Percentiles rank a stretch among this genome's conserved stretches.
phyloP scores from a whole-genome alignment of 2,888 invertebrate genomes.

The Malthinus flaveolus region DNA sequence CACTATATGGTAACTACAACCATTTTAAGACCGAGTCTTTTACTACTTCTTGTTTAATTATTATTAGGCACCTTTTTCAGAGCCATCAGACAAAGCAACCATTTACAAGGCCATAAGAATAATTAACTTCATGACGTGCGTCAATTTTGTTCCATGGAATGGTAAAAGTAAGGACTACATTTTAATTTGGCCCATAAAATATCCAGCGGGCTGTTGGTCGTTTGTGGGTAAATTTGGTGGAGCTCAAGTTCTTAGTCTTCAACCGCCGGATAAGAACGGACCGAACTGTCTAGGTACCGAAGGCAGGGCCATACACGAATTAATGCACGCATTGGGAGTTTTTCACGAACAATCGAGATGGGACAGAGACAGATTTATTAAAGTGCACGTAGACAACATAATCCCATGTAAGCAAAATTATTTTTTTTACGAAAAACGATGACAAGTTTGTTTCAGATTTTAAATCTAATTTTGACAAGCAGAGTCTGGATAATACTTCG shows the following conservation, averaged over 20 bases:
- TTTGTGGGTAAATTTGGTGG: slow-evolving; percentile 76
- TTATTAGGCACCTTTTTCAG: slow-evolving; percentile 45
- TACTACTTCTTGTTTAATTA: background rate
- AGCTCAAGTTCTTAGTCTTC: slow-evolving; percentile 71
- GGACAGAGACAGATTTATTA: slow-evolving; percentile 72
- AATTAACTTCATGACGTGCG: slow-evolving; percentile 67
- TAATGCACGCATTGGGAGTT: slow-evolving; percentile 80
- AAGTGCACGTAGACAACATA: slow-evolving; percentile 70
- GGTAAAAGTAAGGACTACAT: slow-evolving; percentile 66
- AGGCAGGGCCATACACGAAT: slow-evolving; percentile 78
- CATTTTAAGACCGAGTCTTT: too few species aligned
- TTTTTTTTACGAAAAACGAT: background rate
- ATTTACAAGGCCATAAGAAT: slow-evolving; percentile 64
- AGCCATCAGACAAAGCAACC: slow-evolving; percentile 60
- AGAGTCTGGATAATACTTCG: slow-evolving; percentile 65
- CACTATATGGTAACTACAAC: slow-evolving; percentile 57
- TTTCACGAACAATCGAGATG: slow-evolving; percentile 80
- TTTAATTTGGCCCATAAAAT: slow-evolving; percentile 67
- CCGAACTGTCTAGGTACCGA: slow-evolving; percentile 68
- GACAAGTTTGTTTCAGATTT: slow-evolving; percentile 52
- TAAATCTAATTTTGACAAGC: slow-evolving; percentile 66
- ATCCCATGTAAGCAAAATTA: slow-evolving; percentile 57
- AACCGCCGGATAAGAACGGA: slow-evolving; percentile 63
- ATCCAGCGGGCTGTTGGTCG: slow-evolving; percentile 74
- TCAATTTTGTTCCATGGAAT: slow-evolving; percentile 67